These are phyloP conservation scores for Athene noctua DNA, from an alignment of 2,113 vertebrate genomes.

Conservation along the genomic window DNA sequence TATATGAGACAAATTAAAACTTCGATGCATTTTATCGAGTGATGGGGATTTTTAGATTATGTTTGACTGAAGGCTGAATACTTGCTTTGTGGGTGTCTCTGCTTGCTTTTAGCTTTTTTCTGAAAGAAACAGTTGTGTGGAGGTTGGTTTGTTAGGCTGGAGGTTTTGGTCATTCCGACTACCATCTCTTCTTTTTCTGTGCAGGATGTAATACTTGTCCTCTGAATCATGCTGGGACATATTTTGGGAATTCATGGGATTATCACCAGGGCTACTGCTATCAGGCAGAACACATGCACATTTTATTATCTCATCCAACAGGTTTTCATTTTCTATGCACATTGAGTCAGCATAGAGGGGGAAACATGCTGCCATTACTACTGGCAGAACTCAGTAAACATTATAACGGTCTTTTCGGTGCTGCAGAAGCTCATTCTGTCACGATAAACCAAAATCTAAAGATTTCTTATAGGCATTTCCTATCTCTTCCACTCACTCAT, in stretches of 20 bases:
- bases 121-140: not conserved
- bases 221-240: constrained; percentile 41
- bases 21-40: not conserved
- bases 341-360: constrained; percentile 21
- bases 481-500: not conserved
- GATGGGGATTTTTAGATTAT: not conserved
- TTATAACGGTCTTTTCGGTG: not conserved
- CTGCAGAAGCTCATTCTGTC: not conserved
- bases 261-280: constrained; percentile 67
- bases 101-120: not conserved
- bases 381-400: constrained; percentile 28
- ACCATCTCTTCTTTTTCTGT: not conserved
- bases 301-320: constrained; percentile 65
- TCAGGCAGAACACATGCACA: constrained; percentile 60
- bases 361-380: constrained; percentile 15
- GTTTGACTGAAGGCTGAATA: not conserved
- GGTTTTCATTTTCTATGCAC: constrained; percentile 60
- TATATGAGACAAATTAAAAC: not conserved
- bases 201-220: constrained; percentile 14
- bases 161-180: not conserved
- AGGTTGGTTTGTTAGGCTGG: not conserved
- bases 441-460: not conserved
- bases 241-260: constrained; percentile 62
- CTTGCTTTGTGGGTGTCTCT: not conserved
- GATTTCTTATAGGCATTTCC: not conserved